A percentile compares a stretch with the other conserved stretches of the same genome.
These are phyloP conservation scores for Anthopleura xanthogrammica DNA, from an alignment of 92 coral and sea anemone genomes.

Conservation along the genomic window DNA sequence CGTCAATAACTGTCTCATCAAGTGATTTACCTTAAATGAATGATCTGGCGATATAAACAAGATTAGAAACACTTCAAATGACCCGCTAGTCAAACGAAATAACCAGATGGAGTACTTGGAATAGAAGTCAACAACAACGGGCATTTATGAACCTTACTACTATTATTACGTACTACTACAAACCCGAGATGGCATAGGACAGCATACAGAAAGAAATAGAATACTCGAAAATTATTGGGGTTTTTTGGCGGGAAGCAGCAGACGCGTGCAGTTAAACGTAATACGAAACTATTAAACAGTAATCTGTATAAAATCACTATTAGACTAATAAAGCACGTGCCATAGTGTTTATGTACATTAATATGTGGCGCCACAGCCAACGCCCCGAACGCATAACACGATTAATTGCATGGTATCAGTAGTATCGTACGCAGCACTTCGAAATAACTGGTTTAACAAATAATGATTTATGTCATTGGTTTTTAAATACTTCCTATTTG, in stretches of 20 bases:
- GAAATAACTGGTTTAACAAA: background rate
- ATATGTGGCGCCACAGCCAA: background rate
- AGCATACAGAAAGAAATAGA: background rate
- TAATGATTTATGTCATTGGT: background rate
- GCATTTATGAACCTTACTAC: background rate
- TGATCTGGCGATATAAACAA: constrained; percentile 24
- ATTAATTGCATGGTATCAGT: background rate
- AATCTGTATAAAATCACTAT: background rate
- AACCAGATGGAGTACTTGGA: background rate
- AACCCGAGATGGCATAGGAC: background rate
- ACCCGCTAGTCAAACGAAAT: background rate
- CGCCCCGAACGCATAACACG: constrained; percentile 8
- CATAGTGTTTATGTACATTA: background rate
- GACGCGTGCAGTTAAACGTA: background rate
- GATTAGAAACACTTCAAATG: constrained; percentile 26
- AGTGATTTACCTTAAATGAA: constrained; percentile 13
- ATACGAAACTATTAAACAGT: background rate
- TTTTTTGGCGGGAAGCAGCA: background rate
- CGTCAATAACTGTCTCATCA: constrained; percentile 7
- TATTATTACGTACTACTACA: background rate
- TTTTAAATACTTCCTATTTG: background rate
- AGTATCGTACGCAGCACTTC: background rate
- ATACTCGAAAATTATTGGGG: background rate
- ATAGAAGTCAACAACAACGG: background rate
- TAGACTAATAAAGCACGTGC: background rate